Evolutionary conservation across 2,113 vertebrate genomes (phyloP), one percentile per base, ranked within the genome.

Genomic region (Syngnathus floridae): DNA sequence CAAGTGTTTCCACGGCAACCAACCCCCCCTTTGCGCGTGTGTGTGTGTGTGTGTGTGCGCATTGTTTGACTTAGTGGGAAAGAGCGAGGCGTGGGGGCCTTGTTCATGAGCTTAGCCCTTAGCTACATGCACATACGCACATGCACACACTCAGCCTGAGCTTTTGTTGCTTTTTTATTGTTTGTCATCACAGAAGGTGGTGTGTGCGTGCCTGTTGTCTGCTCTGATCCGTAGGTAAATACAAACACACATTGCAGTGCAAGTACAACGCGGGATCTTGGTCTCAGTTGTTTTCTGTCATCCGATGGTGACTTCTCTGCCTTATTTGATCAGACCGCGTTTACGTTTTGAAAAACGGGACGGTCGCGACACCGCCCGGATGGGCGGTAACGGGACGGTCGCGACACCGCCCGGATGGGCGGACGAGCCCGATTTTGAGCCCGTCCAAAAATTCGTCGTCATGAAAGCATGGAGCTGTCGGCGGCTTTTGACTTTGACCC

Each of bases 1-100:
- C 78, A 93, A 93, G 91, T 86, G 95, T 98, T 97, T 94, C 96
- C 95, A 92, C 93, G 96, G 94, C 93, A 98, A 98, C 96, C 85
- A 63, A 74, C 77, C 73, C 46, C 67, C 67, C 36, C 26, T 61
- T 31, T 61, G 60, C 49, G 26, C 65, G 51, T 65, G 64, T 63
- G 71, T 77, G 73, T 65, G 64, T 63, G 71, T 77, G 73, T 65
- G 68, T 67, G 65, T 58, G 82, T 80, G 88, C 89, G 89, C 87
- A 91, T 92, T 90, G 91, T 93, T 92, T 93, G 93, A 94, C 93
- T 91, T 91, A 82, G 92, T 92, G 89, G 90, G 88, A 88, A 90
- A 90, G 81, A 81, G 90, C 82, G 90, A 90, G 71, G 62, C 72
- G 75, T 58, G 71, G 70, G 88, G 52, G 21, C 63, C 63, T 70